Percentiles rank a stretch among this genome's conserved stretches.
These are phyloP conservation scores for Bursaphelenchus okinawaensis DNA, from an alignment of 2,888 invertebrate genomes.

Conservation along the genomic window DNA sequence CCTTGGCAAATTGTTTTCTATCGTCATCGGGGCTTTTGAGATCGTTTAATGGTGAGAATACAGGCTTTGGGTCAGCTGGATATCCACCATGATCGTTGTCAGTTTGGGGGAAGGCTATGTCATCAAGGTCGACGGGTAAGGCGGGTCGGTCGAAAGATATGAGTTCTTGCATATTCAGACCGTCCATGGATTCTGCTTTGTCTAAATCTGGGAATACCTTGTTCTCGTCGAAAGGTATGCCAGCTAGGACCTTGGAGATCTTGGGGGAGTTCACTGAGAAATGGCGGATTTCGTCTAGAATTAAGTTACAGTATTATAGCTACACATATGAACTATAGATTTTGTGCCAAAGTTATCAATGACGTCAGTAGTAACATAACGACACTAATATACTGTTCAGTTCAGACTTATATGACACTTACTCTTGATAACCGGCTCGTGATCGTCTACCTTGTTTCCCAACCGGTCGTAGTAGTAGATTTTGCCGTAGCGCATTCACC, in stretches of 20 bases:
- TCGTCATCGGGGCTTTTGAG: constrained; percentile 9
- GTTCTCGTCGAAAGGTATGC: constrained; percentile 10
- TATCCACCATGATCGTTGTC: background rate
- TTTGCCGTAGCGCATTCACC: constrained; percentile 49
- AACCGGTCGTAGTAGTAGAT: constrained; percentile 50
- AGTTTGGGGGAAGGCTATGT: background rate
- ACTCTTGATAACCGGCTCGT: constrained; percentile 25
- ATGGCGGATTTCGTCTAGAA: constrained; percentile 7
- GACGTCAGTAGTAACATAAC: no score
- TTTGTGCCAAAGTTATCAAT: no score
- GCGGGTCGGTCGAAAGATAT: constrained; percentile 8
- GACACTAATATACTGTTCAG: no score
- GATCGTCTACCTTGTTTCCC: constrained; percentile 38
- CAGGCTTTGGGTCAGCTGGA: constrained; percentile 1
- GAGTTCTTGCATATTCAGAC: constrained; percentile 5
- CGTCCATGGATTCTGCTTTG: background rate
- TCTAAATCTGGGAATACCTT: background rate
- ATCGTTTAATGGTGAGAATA: constrained; percentile 10
- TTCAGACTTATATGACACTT: no score
- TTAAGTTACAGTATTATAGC: background rate
- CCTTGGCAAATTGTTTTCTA: constrained; percentile 3
- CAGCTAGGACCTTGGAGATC: background rate
- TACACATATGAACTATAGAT: background rate
- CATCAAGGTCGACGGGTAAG: constrained; percentile 9
- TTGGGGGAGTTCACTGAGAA: constrained; percentile 10